These are phyloP conservation scores for Aphidius ervi DNA, from an alignment of 1,140 invertebrate genomes.

Conservation along the genomic window DNA sequence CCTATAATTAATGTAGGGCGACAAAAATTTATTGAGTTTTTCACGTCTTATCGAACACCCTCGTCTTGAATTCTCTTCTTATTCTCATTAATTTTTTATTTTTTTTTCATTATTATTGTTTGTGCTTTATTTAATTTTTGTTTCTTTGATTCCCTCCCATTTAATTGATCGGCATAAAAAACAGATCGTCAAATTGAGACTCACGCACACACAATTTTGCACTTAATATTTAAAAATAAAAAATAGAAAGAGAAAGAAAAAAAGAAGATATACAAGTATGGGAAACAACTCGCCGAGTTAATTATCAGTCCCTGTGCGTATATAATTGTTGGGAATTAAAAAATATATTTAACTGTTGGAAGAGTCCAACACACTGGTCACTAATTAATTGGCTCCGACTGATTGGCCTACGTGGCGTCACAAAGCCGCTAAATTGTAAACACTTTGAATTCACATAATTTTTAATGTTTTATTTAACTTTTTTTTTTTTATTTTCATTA, in stretches of 20 bases:
- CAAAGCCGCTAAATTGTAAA: conserved; percentile 43
- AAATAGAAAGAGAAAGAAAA: background rate
- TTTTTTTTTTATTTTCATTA: conserved; percentile 1
- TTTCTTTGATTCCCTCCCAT: conserved; percentile 7
- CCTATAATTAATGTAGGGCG: conserved; percentile 15
- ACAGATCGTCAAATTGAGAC: background rate
- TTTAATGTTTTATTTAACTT: conserved; percentile 28
- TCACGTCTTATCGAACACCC: too few species aligned
- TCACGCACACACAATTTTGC: conserved; percentile 2
- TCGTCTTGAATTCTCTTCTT: conserved; percentile 2
- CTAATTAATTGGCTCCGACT: conserved; percentile 38
- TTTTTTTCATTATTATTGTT: background rate
- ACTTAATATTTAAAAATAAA: background rate
- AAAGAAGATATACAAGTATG: background rate
- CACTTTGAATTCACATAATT: conserved; percentile 40
- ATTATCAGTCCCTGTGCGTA: conserved; percentile 21
- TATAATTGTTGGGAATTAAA: conserved; percentile 30
- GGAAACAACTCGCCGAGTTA: conserved; percentile 12
- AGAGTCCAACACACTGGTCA: conserved; percentile 14
- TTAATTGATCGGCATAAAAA: conserved; percentile 4
- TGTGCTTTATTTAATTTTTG: conserved; percentile 2
- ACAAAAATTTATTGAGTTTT: background rate
- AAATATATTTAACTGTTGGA: conserved; percentile 24
- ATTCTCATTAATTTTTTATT: background rate
- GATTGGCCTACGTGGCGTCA: conserved; percentile 39